Conservation (phyloP, 1,140 invertebrate species). For the Diplogasteroides magnus region DNA sequence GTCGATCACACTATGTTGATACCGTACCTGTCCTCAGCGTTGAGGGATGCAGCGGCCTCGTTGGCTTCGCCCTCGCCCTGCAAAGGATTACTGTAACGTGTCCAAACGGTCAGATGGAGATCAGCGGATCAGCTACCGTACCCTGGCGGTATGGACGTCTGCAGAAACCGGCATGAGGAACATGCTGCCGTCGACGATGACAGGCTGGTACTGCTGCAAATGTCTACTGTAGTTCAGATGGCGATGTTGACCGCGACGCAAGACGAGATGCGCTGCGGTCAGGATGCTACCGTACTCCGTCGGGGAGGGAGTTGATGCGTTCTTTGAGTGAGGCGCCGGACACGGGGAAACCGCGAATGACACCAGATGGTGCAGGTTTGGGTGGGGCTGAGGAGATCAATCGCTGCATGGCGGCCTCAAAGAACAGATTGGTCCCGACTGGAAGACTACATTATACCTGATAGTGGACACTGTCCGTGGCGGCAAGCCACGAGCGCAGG, state of each 20-base stretch:
- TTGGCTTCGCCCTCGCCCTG: too few relatives aligned
- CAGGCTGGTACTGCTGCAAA: neutral
- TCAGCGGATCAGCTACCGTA: too few relatives aligned
- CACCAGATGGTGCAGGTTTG: neutral
- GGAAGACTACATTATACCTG: neutral
- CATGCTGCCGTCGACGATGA: neutral
- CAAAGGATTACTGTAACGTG: too few relatives aligned
- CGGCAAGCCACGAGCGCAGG: neutral
- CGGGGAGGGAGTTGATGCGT: neutral
- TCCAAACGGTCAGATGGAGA: too few relatives aligned
- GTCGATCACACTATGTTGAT: too few relatives aligned
- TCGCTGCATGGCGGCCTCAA: neutral
- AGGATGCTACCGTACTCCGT: neutral
- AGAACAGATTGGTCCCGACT: neutral
- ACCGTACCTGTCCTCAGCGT: too few relatives aligned
- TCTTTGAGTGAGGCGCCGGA: neutral
- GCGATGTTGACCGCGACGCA: too few relatives aligned
- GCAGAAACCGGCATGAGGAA: neutral
- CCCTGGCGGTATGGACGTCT: neutral
- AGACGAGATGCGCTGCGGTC: too few relatives aligned
- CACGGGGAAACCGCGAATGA: neutral
- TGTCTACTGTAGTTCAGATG: neutral
- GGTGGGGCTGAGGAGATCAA: neutral
- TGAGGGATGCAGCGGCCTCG: too few relatives aligned
- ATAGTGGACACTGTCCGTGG: neutral